phyloP scores from a whole-genome alignment of 2,797 vertebrate genomes.

The Pelodytes ibericus region DNA sequence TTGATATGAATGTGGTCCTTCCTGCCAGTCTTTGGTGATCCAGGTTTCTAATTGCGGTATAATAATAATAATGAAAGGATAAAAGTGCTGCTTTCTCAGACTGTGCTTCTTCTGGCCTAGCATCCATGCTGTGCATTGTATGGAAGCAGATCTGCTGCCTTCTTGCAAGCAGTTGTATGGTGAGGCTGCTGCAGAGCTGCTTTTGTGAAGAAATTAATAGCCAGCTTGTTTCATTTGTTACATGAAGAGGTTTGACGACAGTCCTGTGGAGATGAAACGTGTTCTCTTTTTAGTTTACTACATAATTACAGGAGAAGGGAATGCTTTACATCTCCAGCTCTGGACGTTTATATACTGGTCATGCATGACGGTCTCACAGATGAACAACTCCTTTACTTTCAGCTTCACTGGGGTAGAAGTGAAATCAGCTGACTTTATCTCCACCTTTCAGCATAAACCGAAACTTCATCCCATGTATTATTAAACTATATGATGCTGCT shows the following conservation, averaged over 20 bases:
- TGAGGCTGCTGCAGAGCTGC: slow-evolving; percentile 67
- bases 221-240: slow-evolving; percentile 69
- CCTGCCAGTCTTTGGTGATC: too few relatives aligned
- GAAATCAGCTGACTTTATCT: too few relatives aligned
- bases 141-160: slow-evolving; percentile 73
- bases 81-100: too few relatives aligned
- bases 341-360: slow-evolving; percentile 60
- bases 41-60: too few relatives aligned
- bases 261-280: slow-evolving; percentile 72
- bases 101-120: too few relatives aligned
- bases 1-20: too few relatives aligned
- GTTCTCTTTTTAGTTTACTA: slow-evolving; percentile 68
- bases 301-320: slow-evolving; percentile 60
- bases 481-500: too few relatives aligned
- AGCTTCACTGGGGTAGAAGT: too few relatives aligned
- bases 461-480: too few relatives aligned
- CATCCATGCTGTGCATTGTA: too few relatives aligned
- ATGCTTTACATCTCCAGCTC: slow-evolving; percentile 61
- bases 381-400: neutral
- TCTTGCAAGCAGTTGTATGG: slow-evolving; percentile 77
- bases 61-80: too few relatives aligned
- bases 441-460: too few relatives aligned
- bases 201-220: slow-evolving; percentile 62
- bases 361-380: slow-evolving; percentile 34
- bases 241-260: slow-evolving; percentile 64